Evolutionary conservation across 2,888 invertebrate genomes (phyloP).

Genomic region (Doris montereyensis): DNA sequence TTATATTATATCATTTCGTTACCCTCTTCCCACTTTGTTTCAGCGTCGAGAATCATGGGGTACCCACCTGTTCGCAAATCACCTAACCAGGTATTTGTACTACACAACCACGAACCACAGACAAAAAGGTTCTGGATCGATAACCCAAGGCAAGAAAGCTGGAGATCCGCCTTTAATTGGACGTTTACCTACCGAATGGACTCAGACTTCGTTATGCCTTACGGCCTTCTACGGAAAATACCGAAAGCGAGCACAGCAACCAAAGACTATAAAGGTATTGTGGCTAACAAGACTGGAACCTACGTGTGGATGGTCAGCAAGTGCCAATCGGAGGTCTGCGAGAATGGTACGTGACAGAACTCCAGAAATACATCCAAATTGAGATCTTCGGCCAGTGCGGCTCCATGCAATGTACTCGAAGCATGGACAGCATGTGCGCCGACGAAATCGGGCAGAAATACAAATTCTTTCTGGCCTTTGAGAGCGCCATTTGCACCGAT

Average conservation of each 20-base stretch:
- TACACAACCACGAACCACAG: constrained; percentile 11
- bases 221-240: constrained; percentile 20
- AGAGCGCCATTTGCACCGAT: constrained; percentile 40
- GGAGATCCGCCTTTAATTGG: constrained; percentile 44
- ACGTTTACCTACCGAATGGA: constrained; percentile 34
- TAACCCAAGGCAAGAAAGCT: neutral
- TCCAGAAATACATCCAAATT: constrained; percentile 22
- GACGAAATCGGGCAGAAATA: constrained; percentile 31
- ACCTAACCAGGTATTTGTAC: constrained; percentile 15
- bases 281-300: constrained; percentile 23
- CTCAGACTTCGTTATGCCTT: constrained; percentile 19
- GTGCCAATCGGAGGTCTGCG: constrained; percentile 23
- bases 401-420: constrained; percentile 16
- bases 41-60: neutral
- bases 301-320: constrained; percentile 38
- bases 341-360: constrained; percentile 21
- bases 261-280: constrained; percentile 28
- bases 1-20: no score
- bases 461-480: constrained; percentile 43
- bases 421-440: neutral
- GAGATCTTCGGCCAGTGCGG: constrained; percentile 40
- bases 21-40: no score
- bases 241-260: neutral
- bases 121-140: no score
- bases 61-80: neutral